These are phyloP conservation scores for Turritopsis dohrnii DNA, from an alignment of 30 jellyfish, hydroid and myxozoan genomes.

Conservation along the genomic window DNA sequence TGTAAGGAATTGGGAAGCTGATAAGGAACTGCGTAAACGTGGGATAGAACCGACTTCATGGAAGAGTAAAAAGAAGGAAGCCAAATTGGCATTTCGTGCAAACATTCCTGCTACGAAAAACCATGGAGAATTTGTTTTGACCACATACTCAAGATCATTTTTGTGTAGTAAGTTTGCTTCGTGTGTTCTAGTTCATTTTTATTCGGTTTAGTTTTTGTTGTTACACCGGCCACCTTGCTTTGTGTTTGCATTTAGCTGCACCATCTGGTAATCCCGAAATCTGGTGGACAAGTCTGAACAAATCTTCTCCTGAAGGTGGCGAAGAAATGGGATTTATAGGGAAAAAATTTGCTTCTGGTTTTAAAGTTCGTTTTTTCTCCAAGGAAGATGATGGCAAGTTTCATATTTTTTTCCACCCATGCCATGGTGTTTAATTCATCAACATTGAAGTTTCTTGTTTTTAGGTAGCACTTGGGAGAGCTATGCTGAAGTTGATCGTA, in stretches of 20 bases:
- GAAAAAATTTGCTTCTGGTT: slow-evolving; percentile 92
- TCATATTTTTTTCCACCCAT: not conserved
- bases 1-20: slow-evolving; percentile 95
- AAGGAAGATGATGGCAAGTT: slow-evolving; percentile 60
- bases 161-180: slow-evolving; percentile 71
- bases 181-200: not conserved
- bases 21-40: slow-evolving; percentile 63
- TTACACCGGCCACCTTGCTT: not conserved
- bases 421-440: not conserved
- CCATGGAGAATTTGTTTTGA: slow-evolving; percentile 67
- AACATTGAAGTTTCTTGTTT: too few species aligned
- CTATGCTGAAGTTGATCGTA: slow-evolving; percentile 73
- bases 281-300: slow-evolving; percentile 82
- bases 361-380: slow-evolving; percentile 73
- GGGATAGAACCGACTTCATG: slow-evolving; percentile 94
- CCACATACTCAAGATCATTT: slow-evolving; percentile 87
- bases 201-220: not conserved
- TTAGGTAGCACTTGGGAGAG: slow-evolving; percentile 76
- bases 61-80: slow-evolving; percentile 91
- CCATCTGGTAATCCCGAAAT: slow-evolving; percentile 98
- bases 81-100: slow-evolving; percentile 84
- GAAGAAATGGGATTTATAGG: slow-evolving; percentile 86
- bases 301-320: slow-evolving; percentile 77
- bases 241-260: slow-evolving; percentile 74
- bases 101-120: slow-evolving; percentile 58